These are phyloP conservation scores for Lamproptera curius DNA, from an alignment of 2,888 invertebrate species.

Conservation along the genomic window DNA sequence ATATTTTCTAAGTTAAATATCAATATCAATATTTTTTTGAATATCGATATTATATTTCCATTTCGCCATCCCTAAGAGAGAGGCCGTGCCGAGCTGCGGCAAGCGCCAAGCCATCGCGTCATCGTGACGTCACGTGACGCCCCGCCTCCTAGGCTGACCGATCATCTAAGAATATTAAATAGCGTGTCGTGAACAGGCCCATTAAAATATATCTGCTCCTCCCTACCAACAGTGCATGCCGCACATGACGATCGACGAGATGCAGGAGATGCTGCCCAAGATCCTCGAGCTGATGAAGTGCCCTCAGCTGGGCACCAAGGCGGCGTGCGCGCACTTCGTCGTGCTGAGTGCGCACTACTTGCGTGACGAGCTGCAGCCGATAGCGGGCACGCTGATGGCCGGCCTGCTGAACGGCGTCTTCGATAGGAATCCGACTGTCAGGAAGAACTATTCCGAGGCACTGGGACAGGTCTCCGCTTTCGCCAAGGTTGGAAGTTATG, in stretches of 20 bases:
- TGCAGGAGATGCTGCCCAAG: constrained; percentile 89
- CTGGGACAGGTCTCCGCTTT: constrained; percentile 90
- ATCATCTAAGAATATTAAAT: no score
- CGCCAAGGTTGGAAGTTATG: constrained; percentile 88
- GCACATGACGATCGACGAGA: constrained; percentile 85
- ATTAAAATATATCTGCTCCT: no score
- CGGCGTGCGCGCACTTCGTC: constrained; percentile 88
- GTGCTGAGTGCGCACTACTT: constrained; percentile 81
- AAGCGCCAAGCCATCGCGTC: no score
- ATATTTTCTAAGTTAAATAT: no score
- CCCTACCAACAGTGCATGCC: constrained; percentile 72
- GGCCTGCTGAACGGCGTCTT: constrained; percentile 85
- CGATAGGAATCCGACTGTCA: constrained; percentile 89
- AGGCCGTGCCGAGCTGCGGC: no score
- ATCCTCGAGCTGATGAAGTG: constrained; percentile 90
- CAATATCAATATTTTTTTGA: no score
- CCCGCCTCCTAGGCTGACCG: no score
- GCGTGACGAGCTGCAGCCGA: constrained; percentile 72
- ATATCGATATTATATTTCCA: no score
- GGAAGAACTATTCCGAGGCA: constrained; percentile 90
- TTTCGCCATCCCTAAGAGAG: no score
- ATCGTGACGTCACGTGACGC: no score
- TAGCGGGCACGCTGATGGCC: constrained; percentile 78
- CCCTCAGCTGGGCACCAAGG: constrained; percentile 90
- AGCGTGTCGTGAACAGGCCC: no score